Evolutionary conservation across 2,797 vertebrate genomes (phyloP).

Genomic region (Tenualosa ilisha): DNA sequence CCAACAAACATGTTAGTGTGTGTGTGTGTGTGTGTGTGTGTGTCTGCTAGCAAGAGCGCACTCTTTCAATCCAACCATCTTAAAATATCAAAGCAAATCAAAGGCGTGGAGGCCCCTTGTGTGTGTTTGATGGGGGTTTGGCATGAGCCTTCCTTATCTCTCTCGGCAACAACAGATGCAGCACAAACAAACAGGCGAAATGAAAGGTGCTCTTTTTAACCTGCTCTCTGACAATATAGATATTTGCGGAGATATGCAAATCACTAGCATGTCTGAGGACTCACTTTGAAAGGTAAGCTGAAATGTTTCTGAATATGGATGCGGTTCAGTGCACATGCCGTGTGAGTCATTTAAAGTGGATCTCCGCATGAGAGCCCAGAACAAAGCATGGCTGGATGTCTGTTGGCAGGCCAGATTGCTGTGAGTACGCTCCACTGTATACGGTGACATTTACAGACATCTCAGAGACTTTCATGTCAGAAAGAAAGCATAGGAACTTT

Average conservation of each 20-base stretch:
- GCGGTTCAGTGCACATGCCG: conserved; percentile 59
- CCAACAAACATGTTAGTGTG: conserved; percentile 29
- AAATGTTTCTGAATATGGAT: conserved; percentile 59
- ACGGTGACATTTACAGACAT: not conserved
- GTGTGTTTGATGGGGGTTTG: conserved; percentile 45
- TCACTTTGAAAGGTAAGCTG: conserved; percentile 63
- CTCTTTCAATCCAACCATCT: conserved; percentile 39
- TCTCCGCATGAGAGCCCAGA: conserved; percentile 42
- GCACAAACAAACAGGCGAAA: conserved; percentile 45
- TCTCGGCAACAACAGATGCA: conserved; percentile 42
- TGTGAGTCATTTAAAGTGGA: conserved; percentile 56
- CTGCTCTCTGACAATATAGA: conserved; percentile 57
- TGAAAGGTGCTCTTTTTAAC: conserved; percentile 43
- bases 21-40: conserved; percentile 28
- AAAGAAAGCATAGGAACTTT: not conserved
- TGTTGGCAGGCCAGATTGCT: conserved; percentile 40
- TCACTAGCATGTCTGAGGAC: conserved; percentile 51
- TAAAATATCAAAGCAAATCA: conserved; percentile 57
- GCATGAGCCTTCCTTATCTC: conserved; percentile 41
- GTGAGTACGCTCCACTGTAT: not conserved
- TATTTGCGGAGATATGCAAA: conserved; percentile 65
- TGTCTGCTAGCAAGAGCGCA: conserved; percentile 24
- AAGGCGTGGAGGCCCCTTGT: conserved; percentile 30
- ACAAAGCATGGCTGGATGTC: conserved; percentile 48
- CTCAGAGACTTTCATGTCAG: not conserved